Percentiles rank a stretch among this genome's conserved stretches.
Evolutionary conservation across 2,888 invertebrate genomes (phyloP).

Genomic region (Eupithecia abbreviata): DNA sequence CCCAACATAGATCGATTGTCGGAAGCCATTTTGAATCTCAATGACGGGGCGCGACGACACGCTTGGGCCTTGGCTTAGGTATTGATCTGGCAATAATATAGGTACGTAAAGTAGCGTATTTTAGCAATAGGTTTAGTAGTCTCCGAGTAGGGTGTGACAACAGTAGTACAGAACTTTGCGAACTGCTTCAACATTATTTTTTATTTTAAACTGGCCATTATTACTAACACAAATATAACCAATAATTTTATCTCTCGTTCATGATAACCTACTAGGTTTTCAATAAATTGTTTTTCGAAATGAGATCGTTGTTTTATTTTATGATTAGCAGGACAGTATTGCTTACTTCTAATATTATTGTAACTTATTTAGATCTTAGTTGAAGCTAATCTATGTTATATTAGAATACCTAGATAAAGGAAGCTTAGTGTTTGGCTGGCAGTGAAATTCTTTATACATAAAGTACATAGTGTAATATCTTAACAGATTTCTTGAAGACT

Average conservation of each 20-base stretch:
- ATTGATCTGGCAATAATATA: not conserved
- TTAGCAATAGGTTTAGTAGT: not conserved
- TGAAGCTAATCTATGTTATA: constrained; percentile 1
- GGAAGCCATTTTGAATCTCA: not conserved
- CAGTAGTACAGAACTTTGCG: not conserved
- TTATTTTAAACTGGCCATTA: constrained; percentile 4
- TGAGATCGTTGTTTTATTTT: constrained; percentile 54
- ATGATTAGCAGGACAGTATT: constrained; percentile 28
- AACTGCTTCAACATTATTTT: constrained; percentile 3
- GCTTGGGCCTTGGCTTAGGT: not conserved
- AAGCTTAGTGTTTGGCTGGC: constrained; percentile 17
- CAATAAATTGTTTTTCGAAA: constrained; percentile 38
- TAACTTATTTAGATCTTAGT: constrained; percentile 12
- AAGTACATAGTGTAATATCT: not conserved
- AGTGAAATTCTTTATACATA: not conserved
- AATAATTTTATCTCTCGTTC: constrained; percentile 1
- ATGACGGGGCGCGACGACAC: not conserved
- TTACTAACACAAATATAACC: constrained; percentile 8
- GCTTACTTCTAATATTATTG: not conserved
- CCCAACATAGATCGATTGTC: not conserved
- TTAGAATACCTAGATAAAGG: not conserved
- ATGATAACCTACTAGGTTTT: constrained; percentile 14
- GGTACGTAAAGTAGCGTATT: not conserved
- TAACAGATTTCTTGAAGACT: not conserved
- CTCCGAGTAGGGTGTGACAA: not conserved